Evolutionary conservation across 2,797 vertebrate species (phyloP).

Genomic region (Pitangus sulphuratus): DNA sequence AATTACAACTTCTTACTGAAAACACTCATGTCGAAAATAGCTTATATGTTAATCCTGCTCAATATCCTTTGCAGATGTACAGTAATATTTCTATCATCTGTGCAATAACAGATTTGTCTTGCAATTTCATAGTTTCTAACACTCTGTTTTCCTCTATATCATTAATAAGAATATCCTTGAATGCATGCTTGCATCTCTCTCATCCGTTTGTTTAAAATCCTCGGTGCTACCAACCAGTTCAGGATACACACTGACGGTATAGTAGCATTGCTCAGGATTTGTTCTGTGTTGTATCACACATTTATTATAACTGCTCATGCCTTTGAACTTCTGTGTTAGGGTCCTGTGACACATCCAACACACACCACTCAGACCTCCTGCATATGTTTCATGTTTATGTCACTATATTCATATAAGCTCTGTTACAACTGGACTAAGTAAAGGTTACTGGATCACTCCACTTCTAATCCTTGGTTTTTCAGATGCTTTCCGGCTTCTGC

Average conservation of each 20-base stretch:
- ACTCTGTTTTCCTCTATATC: not conserved
- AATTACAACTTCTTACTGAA: not conserved
- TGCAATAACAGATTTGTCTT: not conserved
- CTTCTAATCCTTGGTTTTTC: conserved; percentile 11
- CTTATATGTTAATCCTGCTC: not conserved
- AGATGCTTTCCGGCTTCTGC: conserved; percentile 1
- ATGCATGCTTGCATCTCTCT: not conserved
- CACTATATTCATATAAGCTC: conserved; percentile 30
- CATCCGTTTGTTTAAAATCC: not conserved
- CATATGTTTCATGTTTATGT: conserved; percentile 54
- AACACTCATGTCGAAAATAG: not conserved
- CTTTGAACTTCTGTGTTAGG: conserved; percentile 40
- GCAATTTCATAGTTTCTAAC: not conserved
- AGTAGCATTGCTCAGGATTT: conserved; percentile 21
- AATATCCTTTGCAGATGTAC: not conserved
- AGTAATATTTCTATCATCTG: not conserved
- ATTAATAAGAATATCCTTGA: not conserved
- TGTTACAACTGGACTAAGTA: conserved; percentile 12
- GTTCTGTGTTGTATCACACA: conserved; percentile 42
- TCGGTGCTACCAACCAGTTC: not conserved
- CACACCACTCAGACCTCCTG: conserved; percentile 20
- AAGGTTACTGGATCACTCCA: conserved; percentile 14
- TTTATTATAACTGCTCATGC: conserved; percentile 30
- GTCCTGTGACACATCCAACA: conserved; percentile 53
- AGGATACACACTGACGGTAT: not conserved